Percentiles rank a stretch among this genome's conserved stretches.
phyloP scores from a whole-genome alignment of 2,113 vertebrate species.

The Colinus virginianus region DNA sequence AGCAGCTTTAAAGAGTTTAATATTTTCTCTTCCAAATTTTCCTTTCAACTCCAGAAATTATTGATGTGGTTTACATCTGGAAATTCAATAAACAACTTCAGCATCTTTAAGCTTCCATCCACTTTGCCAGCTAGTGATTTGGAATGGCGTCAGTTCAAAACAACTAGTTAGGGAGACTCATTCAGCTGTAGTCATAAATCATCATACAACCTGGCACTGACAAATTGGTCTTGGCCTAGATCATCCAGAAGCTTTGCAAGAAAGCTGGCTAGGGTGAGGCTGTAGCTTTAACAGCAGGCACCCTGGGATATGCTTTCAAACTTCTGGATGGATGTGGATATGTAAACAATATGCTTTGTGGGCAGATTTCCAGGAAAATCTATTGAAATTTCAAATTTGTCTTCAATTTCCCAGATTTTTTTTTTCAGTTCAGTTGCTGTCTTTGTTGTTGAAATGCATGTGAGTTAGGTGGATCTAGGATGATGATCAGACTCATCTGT shows the following conservation, averaged over 20 bases:
- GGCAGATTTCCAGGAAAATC: constrained; percentile 45
- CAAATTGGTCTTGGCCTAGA: constrained; percentile 76
- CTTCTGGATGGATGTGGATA: constrained; percentile 26
- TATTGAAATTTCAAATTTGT: constrained; percentile 1
- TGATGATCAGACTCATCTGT: constrained; percentile 21
- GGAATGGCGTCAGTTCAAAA: constrained; percentile 63
- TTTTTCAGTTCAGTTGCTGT: constrained; percentile 42
- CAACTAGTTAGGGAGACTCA: constrained; percentile 50
- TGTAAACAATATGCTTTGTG: constrained; percentile 25
- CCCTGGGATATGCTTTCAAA: constrained; percentile 48
- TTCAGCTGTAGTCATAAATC: constrained; percentile 73
- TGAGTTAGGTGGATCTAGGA: constrained; percentile 12
- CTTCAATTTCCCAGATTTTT: constrained; percentile 58
- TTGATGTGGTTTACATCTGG: background rate
- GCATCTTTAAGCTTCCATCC: constrained; percentile 29
- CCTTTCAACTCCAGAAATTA: constrained; percentile 1
- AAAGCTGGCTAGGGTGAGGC: constrained; percentile 52
- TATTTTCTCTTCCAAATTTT: constrained; percentile 39
- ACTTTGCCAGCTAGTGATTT: constrained; percentile 28
- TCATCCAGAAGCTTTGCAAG: constrained; percentile 60
- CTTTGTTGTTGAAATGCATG: constrained; percentile 31
- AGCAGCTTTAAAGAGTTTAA: background rate
- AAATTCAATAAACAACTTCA: constrained; percentile 46
- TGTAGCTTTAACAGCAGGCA: constrained; percentile 43
- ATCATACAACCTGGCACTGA: constrained; percentile 76